Conservation (phyloP, 2,113 vertebrate species). For the Carollia perspicillata region DNA sequence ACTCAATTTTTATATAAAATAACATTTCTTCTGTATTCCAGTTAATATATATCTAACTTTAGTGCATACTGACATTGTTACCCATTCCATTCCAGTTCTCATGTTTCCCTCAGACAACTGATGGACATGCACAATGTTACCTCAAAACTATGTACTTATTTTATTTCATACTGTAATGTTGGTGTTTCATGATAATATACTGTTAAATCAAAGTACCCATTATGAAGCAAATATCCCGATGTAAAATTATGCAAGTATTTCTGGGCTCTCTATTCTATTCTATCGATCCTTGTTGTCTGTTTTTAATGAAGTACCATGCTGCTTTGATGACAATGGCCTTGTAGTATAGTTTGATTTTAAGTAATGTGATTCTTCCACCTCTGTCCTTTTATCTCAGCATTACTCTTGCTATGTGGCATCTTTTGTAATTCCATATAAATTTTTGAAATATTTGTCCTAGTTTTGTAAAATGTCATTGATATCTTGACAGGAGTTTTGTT, state of each 20-base stretch:
- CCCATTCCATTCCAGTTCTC: not conserved
- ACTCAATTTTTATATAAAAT: not conserved
- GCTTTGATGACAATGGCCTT: too few relatives aligned
- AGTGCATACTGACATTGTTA: not conserved
- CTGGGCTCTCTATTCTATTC: too few relatives aligned
- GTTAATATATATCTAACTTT: not conserved
- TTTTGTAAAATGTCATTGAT: too few relatives aligned
- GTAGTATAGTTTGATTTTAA: too few relatives aligned
- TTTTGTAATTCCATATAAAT: too few relatives aligned
- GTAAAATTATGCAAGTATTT: not conserved
- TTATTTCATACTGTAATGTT: not conserved
- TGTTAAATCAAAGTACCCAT: not conserved
- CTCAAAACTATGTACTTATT: not conserved
- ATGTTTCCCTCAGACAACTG: not conserved
- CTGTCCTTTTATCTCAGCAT: too few relatives aligned
- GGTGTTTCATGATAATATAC: not conserved
- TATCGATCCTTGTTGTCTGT: too few relatives aligned
- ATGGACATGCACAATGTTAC: not conserved
- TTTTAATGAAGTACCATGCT: too few relatives aligned
- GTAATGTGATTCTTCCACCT: too few relatives aligned
- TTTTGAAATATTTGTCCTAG: too few relatives aligned
- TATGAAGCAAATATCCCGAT: not conserved
- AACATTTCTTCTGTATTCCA: not conserved
- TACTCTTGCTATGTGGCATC: too few relatives aligned
- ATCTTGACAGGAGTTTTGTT: too few relatives aligned